Conservation (phyloP, 1,140 invertebrate species). For the Philaenus spumarius region DNA sequence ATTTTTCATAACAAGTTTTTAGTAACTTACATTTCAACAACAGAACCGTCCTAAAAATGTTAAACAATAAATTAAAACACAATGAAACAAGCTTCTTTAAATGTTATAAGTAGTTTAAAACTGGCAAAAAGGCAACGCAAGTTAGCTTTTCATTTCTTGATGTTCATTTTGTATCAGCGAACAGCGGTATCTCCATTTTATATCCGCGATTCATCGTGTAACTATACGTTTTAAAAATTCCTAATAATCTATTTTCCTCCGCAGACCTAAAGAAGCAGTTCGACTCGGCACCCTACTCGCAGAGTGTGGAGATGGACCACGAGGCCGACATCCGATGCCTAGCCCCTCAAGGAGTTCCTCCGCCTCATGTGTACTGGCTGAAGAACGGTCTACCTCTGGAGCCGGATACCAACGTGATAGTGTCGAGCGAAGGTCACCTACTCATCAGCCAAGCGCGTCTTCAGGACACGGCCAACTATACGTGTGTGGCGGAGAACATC, state of each 20-base stretch:
- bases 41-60: too few species aligned
- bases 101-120: too few species aligned
- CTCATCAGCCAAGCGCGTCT: conserved; percentile 81
- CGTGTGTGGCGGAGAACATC: conserved; percentile 92
- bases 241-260: too few species aligned
- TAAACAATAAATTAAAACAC: too few species aligned
- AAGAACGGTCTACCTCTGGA: conserved; percentile 26
- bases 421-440: conserved; percentile 49
- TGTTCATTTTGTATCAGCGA: too few species aligned
- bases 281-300: conserved; percentile 68
- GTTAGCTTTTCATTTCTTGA: too few species aligned
- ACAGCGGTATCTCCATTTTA: too few species aligned
- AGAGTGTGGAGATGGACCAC: conserved; percentile 73
- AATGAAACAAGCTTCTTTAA: too few species aligned
- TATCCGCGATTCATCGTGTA: conserved; percentile 14
- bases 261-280: conserved; percentile 83
- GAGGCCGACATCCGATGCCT: conserved; percentile 83
- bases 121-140: too few species aligned
- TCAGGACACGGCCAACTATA: conserved; percentile 92
- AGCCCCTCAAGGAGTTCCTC: conserved; percentile 78
- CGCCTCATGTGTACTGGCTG: conserved; percentile 62
- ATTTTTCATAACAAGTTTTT: too few species aligned
- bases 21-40: too few species aligned
- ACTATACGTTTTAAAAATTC: neutral
- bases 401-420: conserved; percentile 30